These are phyloP conservation scores for Dryadula phaetusa DNA, from an alignment of 2,888 invertebrate species.

Conservation along the genomic window DNA sequence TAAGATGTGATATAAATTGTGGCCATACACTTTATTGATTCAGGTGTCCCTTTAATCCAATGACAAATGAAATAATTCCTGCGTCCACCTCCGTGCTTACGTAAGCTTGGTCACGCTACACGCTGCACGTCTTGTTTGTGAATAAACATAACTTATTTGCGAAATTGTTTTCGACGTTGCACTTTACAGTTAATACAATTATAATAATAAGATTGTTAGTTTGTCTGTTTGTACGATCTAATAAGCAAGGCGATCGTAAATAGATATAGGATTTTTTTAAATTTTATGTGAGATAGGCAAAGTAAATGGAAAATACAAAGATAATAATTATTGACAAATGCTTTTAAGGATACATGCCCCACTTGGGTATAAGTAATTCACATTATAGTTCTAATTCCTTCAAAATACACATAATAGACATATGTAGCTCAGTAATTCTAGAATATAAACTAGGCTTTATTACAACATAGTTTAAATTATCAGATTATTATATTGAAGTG, in stretches of 20 bases:
- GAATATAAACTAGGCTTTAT: slow-evolving; percentile 32
- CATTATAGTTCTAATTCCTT: slow-evolving; percentile 24
- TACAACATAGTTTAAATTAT: slow-evolving; percentile 35
- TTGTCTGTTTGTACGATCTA: background rate
- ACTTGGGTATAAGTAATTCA: too few relatives aligned
- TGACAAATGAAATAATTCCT: slow-evolving; percentile 46
- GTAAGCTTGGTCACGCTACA: slow-evolving; percentile 33
- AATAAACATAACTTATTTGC: slow-evolving; percentile 13
- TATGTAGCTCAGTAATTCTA: slow-evolving; percentile 28
- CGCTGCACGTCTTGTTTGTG: slow-evolving; percentile 26
- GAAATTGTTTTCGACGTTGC: slow-evolving; percentile 31
- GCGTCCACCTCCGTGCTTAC: slow-evolving; percentile 38
- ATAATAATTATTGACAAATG: background rate
- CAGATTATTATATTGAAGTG: slow-evolving; percentile 39
- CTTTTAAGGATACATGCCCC: too few relatives aligned
- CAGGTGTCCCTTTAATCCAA: slow-evolving; percentile 42
- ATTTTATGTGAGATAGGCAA: background rate
- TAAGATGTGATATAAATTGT: slow-evolving; percentile 41
- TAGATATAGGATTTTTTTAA: background rate
- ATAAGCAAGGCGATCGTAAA: too few relatives aligned
- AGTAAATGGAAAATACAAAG: background rate
- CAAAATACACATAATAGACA: slow-evolving; percentile 24
- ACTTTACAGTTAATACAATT: background rate
- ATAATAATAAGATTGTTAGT: background rate
- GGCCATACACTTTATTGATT: slow-evolving; percentile 42